Conservation (phyloP, 2,888 invertebrate species). For the Caenorhabditis sulstoni region DNA sequence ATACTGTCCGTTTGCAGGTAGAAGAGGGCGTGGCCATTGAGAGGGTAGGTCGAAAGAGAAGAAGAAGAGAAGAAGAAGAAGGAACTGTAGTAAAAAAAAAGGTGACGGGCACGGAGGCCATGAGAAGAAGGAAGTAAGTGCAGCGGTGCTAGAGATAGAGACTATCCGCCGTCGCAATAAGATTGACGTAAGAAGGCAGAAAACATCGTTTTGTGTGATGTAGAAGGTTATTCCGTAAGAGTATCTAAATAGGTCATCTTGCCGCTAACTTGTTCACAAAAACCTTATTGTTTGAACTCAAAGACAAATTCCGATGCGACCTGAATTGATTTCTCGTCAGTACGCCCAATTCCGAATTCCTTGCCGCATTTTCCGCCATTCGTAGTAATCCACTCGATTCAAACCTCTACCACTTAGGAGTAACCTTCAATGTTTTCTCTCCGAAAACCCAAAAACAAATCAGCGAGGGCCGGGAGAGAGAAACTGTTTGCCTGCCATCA, state of each 20-base stretch:
- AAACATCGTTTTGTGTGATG: constrained; percentile 1
- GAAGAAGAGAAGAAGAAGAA: constrained; percentile 13
- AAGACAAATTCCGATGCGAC: no score
- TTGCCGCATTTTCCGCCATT: background rate
- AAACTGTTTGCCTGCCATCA: background rate
- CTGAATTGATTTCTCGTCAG: background rate
- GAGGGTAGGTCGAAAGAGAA: constrained; percentile 2
- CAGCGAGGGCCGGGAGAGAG: constrained; percentile 7
- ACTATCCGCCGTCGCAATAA: constrained; percentile 16
- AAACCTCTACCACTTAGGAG: constrained; percentile 3
- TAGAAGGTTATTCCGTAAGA: no score
- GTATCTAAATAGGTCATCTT: no score
- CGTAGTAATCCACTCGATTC: background rate
- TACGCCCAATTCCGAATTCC: background rate
- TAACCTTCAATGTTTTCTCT: constrained; percentile 14
- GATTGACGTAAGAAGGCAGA: constrained; percentile 24
- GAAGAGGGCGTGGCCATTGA: constrained; percentile 34
- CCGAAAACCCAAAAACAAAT: constrained; percentile 6
- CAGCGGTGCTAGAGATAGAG: constrained; percentile 18
- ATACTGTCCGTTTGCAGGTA: constrained; percentile 23
- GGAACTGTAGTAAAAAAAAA: constrained; percentile 45
- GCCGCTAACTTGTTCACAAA: background rate
- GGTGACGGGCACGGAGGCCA: constrained; percentile 48
- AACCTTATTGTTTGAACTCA: no score
- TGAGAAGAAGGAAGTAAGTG: constrained; percentile 48